phyloP scores from a whole-genome alignment of 2,888 invertebrate genomes.

The Sarcophaga caerulescens region DNA sequence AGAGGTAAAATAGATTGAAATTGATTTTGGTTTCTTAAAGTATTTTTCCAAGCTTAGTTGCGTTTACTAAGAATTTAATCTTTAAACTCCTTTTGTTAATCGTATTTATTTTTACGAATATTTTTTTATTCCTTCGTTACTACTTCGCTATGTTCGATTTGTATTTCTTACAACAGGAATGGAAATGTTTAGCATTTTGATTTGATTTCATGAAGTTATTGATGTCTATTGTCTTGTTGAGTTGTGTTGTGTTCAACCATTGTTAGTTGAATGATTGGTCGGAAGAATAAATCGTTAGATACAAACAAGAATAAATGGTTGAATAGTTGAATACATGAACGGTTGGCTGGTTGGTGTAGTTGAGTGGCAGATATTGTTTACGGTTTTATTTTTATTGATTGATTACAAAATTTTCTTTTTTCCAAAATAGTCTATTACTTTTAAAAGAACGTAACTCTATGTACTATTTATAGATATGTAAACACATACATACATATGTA shows the following conservation, averaged over 20 bases:
- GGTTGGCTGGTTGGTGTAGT: not conserved
- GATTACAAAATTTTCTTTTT: conserved; percentile 26
- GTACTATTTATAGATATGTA: too few relatives aligned
- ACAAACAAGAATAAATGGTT: too few relatives aligned
- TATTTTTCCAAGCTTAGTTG: not conserved
- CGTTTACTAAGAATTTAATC: conserved; percentile 2
- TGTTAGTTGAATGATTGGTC: conserved; percentile 25
- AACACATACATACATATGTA: too few relatives aligned
- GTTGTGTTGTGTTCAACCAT: conserved; percentile 20
- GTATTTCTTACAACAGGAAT: not conserved
- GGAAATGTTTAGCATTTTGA: not conserved
- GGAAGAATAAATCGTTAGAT: not conserved
- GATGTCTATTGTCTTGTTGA: conserved; percentile 38
- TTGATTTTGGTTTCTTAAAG: not conserved
- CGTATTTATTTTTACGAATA: not conserved
- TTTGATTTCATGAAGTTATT: conserved; percentile 9
- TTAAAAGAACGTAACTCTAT: too few relatives aligned
- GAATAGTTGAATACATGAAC: too few relatives aligned
- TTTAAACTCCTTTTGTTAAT: conserved; percentile 15
- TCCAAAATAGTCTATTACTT: not conserved
- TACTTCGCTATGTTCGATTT: too few relatives aligned
- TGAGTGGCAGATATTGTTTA: conserved; percentile 29
- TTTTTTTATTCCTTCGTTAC: not conserved
- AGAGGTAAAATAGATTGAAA: too few relatives aligned
- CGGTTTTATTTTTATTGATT: conserved; percentile 57